Evolutionary conservation across 2,888 invertebrate species (phyloP), one percentile per base, ranked within the genome.

Genomic region (Meiosimyza platycephala): DNA sequence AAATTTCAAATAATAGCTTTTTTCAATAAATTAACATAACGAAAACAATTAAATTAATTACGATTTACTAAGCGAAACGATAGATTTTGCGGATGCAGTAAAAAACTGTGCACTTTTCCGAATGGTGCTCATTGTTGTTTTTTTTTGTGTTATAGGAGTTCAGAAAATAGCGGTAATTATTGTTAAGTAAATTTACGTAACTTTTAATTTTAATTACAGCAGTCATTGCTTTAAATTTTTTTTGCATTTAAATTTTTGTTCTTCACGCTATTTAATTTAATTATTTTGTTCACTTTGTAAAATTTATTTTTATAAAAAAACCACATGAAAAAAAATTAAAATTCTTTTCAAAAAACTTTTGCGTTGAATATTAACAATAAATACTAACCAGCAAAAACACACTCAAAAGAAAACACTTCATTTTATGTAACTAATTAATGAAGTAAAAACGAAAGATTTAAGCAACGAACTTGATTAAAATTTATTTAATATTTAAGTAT

Each of bases 301-400:
- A 55, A 55, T 12, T 47, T 57, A 57, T 13, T 15, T 57, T 47
- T 16, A 6, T 40, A 40, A 3, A 47, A 22, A 28, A 3, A 28
- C 28, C 2, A 3, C 28, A 28, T 28, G 2, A 3, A 28, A 28
- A 28, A 28, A 28, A 28, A 28, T 3, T 28, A 28, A 28, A 28
- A 28, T 3, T 28, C 4, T 28, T 28, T 28, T 28, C 28, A 28
- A 28, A 28, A 28, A 28, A 28, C 28, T 28, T 22, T 68, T 60
- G 28, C 7, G 57, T 55, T 48, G 6, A 15, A 28, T 11, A 52
- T 15, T 50, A 15, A 16, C 52, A 15, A n/a, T 22, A 47, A 60
- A 74, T 81, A 83, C 83, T 83, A 81, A 84, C 84, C 84, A 84
- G 80, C 78, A 84, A 70, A 66, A 83, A 76, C 54, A 81, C 76